Conservation (phyloP, 1,140 invertebrate genomes). For the Eumeta japonica region DNA sequence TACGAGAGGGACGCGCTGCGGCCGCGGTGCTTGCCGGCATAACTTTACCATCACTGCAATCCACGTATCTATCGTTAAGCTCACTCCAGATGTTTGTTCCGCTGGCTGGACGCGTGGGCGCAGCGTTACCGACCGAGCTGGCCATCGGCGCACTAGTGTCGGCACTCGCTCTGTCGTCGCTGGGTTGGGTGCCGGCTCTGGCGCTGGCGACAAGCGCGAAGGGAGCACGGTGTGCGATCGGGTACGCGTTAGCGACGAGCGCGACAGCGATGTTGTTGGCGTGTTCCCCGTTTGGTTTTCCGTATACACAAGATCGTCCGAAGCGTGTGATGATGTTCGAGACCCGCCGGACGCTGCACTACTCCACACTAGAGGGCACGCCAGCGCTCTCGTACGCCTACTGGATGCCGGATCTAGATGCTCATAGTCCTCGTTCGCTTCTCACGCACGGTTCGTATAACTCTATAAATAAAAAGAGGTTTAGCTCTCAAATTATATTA, state of each 20-base stretch:
- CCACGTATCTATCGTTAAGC: conserved; percentile 69
- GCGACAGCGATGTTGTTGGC: conserved; percentile 22
- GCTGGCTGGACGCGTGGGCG: conserved; percentile 78
- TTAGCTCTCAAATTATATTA: too few relatives aligned
- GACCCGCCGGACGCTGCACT: conserved; percentile 23
- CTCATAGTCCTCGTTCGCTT: conserved; percentile 67
- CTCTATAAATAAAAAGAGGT: too few relatives aligned
- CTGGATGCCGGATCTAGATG: conserved; percentile 76
- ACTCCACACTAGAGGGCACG: too few relatives aligned
- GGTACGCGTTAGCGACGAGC: too few relatives aligned
- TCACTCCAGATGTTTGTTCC: conserved; percentile 65
- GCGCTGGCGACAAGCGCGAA: neutral
- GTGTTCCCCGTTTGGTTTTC: conserved; percentile 61
- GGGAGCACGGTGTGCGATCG: too few relatives aligned
- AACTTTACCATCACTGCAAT: conserved; percentile 67
- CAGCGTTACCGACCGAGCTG: conserved; percentile 60
- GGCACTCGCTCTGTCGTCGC: conserved; percentile 9
- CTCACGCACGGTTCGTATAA: conserved; percentile 45
- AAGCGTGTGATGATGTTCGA: conserved; percentile 66
- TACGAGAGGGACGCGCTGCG: conserved; percentile 4
- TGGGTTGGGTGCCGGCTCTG: conserved; percentile 14
- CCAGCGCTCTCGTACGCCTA: conserved; percentile 53
- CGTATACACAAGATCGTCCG: conserved; percentile 70
- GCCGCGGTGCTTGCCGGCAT: conserved; percentile 27
- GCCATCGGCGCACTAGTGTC: conserved; percentile 25